Conservation (phyloP, 2,888 invertebrate species). For the Pedicia rivosa region DNA sequence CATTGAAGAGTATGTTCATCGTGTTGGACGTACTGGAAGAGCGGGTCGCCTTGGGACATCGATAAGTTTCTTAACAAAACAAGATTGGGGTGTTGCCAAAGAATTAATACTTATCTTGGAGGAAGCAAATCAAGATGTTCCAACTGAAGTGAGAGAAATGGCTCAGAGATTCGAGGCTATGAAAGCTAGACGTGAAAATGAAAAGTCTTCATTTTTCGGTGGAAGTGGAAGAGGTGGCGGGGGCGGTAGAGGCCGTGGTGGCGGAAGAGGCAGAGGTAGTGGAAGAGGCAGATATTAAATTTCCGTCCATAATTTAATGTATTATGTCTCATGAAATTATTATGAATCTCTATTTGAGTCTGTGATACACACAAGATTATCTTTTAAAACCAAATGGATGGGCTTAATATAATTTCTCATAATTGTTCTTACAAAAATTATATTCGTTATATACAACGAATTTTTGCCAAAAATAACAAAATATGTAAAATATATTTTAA, state of each 20-base stretch:
- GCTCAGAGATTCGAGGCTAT: conserved; percentile 52
- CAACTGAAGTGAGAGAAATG: conserved; percentile 59
- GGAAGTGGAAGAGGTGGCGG: conserved; percentile 19
- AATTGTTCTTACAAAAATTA: too few species aligned
- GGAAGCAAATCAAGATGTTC: conserved; percentile 74
- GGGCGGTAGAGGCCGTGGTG: conserved; percentile 13
- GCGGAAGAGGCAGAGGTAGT: conserved; percentile 13
- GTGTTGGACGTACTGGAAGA: conserved; percentile 89
- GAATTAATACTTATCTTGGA: conserved; percentile 72
- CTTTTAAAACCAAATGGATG: too few species aligned
- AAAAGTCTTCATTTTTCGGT: too few species aligned
- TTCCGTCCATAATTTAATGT: too few species aligned
- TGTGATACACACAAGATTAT: too few species aligned
- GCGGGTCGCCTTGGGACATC: conserved; percentile 76
- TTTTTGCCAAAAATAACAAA: too few species aligned
- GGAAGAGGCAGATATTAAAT: too few species aligned
- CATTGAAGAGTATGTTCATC: conserved; percentile 83
- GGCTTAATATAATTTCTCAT: too few species aligned
- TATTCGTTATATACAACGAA: too few species aligned
- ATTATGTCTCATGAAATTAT: too few species aligned
- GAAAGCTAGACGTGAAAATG: conserved; percentile 43
- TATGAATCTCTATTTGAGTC: too few species aligned
- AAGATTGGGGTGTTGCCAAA: conserved; percentile 68
- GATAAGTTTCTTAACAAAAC: conserved; percentile 62
- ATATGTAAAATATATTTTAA: too few species aligned